These are phyloP conservation scores for Natrix natrix DNA, from an alignment of 2,797 vertebrate species.

Conservation along the genomic window DNA sequence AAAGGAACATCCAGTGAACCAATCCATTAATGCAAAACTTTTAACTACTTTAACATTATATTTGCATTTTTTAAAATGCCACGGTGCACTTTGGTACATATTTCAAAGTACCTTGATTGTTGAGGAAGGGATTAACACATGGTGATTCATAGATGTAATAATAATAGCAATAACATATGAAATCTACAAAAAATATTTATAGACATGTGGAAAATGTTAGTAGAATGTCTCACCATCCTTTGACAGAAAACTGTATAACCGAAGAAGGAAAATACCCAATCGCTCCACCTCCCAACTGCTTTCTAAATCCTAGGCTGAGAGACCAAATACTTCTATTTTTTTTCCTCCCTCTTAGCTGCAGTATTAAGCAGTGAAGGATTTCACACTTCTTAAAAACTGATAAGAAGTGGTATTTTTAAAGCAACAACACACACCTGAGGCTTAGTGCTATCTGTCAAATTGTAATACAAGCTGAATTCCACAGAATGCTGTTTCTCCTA, in stretches of 20 bases:
- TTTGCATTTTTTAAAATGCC: neutral
- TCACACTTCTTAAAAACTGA: neutral
- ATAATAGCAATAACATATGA: neutral
- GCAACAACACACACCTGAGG: neutral
- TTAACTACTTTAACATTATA: neutral
- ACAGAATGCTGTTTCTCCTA: neutral
- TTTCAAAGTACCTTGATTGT: neutral
- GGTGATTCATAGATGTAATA: neutral
- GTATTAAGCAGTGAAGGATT: neutral
- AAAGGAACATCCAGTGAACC: neutral
- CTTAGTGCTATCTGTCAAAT: constrained; percentile 15
- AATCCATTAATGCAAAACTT: neutral
- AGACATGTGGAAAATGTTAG: neutral
- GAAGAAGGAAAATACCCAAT: neutral
- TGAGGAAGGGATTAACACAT: neutral
- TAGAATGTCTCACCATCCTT: neutral
- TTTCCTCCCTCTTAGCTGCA: neutral
- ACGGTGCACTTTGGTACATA: neutral
- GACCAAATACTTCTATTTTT: rapidly evolving
- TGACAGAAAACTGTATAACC: neutral
- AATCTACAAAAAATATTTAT: neutral
- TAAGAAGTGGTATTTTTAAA: neutral
- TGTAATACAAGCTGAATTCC: neutral
- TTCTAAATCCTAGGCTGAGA: neutral
- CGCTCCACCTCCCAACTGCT: neutral